Evolutionary conservation across 35 echinoderm and acorn worm species (phyloP).

Genomic region (Lytechinus variegatus): DNA sequence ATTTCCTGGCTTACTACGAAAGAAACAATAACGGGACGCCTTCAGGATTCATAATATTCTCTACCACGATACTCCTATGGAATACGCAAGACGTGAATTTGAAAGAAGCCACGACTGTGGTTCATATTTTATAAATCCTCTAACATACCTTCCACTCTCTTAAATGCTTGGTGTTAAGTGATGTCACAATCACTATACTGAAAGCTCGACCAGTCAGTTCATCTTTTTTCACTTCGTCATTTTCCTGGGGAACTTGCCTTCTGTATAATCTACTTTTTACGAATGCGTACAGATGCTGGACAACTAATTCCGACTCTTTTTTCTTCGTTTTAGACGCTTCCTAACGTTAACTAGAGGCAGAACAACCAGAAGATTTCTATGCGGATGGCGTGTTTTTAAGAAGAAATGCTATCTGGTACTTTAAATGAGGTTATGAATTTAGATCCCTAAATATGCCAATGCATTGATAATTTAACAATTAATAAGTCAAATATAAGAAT

Average conservation of each 20-base stretch:
- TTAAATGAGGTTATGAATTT: too few species aligned
- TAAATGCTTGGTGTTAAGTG: conserved; percentile 18
- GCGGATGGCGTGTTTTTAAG: too few species aligned
- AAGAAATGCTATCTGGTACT: too few species aligned
- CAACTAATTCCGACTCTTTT: too few species aligned
- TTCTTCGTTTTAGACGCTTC: too few species aligned
- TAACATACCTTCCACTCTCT: neutral
- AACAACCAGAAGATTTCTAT: too few species aligned
- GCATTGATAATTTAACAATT: too few species aligned
- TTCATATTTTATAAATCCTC: neutral
- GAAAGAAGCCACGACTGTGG: neutral
- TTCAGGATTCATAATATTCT: neutral
- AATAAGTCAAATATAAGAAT: too few species aligned
- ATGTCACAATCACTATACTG: neutral
- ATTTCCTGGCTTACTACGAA: neutral
- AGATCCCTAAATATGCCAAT: too few species aligned
- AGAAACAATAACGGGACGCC: neutral
- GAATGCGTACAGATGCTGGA: neutral
- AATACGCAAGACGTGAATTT: neutral
- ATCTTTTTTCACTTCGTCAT: too few species aligned
- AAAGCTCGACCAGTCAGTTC: neutral
- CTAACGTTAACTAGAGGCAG: too few species aligned
- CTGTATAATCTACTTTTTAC: neutral
- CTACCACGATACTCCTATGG: neutral
- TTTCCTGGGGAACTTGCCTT: too few species aligned